phyloP scores from a whole-genome alignment of 2,113 vertebrate species.

The Neolamprologus devosi region DNA sequence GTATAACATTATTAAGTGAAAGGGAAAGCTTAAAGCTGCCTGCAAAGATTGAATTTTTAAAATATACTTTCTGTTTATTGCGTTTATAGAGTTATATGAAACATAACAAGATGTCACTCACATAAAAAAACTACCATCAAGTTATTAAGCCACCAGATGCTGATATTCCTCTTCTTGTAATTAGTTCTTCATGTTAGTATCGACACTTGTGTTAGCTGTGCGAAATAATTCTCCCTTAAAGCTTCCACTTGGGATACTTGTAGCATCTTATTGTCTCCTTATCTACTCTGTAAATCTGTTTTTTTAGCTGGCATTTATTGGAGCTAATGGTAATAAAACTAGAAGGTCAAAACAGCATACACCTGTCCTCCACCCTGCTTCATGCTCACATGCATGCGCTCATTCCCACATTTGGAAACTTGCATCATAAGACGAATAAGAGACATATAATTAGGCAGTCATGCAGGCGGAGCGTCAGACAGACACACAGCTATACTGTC shows the following conservation, averaged over 20 bases:
- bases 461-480: background rate
- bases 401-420: background rate
- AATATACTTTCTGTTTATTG: background rate
- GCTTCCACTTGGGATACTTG: background rate
- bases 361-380: background rate
- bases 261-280: background rate
- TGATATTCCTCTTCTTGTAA: background rate
- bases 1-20: background rate
- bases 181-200: background rate
- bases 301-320: background rate
- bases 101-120: background rate
- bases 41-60: background rate
- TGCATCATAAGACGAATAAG: background rate
- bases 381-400: background rate
- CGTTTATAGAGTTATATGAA: background rate
- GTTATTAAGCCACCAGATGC: background rate
- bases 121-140: background rate
- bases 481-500: slow-evolving; percentile 39
- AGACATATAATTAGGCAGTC: background rate
- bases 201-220: background rate
- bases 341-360: background rate
- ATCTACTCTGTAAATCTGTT: background rate
- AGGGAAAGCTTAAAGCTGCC: background rate
- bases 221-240: background rate
- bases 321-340: background rate